Percentiles rank a stretch among this genome's conserved stretches.
Conservation (phyloP, 92 coral and sea anemone genomes). For the Parazoanthus swiftii region DNA sequence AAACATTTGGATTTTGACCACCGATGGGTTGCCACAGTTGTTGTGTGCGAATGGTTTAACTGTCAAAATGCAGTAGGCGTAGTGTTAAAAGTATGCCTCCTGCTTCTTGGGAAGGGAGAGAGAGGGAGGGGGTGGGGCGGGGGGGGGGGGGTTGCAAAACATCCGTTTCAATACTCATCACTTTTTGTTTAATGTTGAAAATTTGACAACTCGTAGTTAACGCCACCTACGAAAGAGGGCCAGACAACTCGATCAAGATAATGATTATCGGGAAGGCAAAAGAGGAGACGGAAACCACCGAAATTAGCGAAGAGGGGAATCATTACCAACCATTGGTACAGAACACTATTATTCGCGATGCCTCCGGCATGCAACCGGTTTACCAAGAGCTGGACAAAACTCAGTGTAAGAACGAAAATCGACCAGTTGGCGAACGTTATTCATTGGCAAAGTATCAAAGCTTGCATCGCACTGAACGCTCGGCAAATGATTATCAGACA, state of each 20-base stretch:
- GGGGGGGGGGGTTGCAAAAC: too few species aligned
- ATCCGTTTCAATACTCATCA: too few species aligned
- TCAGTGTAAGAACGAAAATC: too few species aligned
- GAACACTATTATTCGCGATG: conserved; percentile 23
- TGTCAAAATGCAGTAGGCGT: too few species aligned
- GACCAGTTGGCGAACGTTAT: neutral
- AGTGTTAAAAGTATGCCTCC: too few species aligned
- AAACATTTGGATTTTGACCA: too few species aligned
- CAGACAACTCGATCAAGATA: conserved; percentile 8
- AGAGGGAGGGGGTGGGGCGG: too few species aligned
- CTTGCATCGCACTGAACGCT: neutral
- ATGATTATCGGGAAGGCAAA: neutral
- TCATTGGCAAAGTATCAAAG: neutral
- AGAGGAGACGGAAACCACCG: conserved; percentile 2
- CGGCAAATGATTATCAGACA: neutral
- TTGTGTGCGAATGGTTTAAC: too few species aligned
- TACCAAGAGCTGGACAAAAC: neutral
- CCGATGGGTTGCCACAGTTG: too few species aligned
- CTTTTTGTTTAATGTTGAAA: too few species aligned
- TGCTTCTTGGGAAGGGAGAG: too few species aligned
- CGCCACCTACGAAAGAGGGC: conserved; percentile 18
- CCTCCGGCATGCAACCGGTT: conserved; percentile 23
- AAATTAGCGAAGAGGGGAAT: neutral
- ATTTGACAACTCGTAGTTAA: neutral
- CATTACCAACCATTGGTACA: conserved; percentile 14